Base-by-base conservation (phyloP, 2,888 invertebrate species). In the Trisateles emortualis region DNA sequence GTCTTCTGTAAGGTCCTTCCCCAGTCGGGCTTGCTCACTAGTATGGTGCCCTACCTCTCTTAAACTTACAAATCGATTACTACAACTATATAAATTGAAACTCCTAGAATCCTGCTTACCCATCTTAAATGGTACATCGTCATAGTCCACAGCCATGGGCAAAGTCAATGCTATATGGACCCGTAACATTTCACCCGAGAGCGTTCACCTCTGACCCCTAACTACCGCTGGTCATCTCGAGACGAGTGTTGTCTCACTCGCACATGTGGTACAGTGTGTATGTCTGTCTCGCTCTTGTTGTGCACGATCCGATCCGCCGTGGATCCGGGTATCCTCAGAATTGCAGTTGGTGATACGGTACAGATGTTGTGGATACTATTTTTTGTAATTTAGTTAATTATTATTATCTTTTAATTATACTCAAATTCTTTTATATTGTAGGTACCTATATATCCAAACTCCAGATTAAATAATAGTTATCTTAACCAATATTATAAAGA, bases 181-280 rank as follows among this genome's bases (percentile, higher is more conserved):
- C 52, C 72, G 74, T 80, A 79, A 81, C 83, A 81, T 84, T 81
- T 87, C 87, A 86, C 86, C 88, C 83, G 79, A 87, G 92, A 91
- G 87, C 92, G 78, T 92, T 92, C 90, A 92, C 92, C 92, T 87
- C 79, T 92, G 92, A 92, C 92, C 92, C 80, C 87, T 86, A 86
- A 86, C 84, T 84, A 81, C 81, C 83, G 86, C 86, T 91, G 92
- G 92, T 90, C 92, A 92, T 90, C 89, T 86, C 79, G 83, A 84
- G 84, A 83, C 81, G 79, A 72, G 68, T 63, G 58, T 76, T 45
- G 58, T 87, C 87, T 67, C 79, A 13, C 63, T 85, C 77, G 4
- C 59, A 52, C 81, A 1, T 6, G 13, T 3, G 0, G 5, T 0
- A 3, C 3, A 9, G 1, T 3, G 42, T 16, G 55, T 87, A 66